Evolutionary conservation across 2,888 invertebrate species (phyloP), one percentile per base, ranked within the genome.

Genomic region (Drosophila diplacantha): DNA sequence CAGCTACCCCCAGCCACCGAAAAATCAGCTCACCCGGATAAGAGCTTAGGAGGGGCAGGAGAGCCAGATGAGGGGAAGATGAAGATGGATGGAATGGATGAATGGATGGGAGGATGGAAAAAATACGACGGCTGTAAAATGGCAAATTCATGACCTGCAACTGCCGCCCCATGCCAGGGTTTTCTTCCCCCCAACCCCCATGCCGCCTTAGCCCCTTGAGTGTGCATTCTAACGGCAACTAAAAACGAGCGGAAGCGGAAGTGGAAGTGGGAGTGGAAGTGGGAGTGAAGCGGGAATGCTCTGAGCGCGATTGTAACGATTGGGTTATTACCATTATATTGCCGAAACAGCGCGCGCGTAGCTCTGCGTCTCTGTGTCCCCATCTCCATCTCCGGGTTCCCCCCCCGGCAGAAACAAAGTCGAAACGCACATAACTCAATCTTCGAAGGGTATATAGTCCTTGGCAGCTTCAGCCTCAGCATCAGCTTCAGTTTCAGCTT

Each of bases 81-180:
- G 44, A 32, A 38, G 34, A 44, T 22, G 41, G 46, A 35, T 16
- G 53, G 43, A 43, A 20, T 24, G 44, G 46, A 50, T 56, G 47
- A 47, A 43, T 61, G 55, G 65, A 57, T 63, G 55, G 67, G 57
- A 67, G 69, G 60, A 31, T 46, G 44, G 44, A 74, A 84, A 83
- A 84, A 85, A 87, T 87, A 86, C 85, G 86, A 87, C 69, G 88
- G 87, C 86, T 87, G 85, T 87, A 87, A 87, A 87, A 87, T 86
- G 88, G 85, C 82, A 84, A 87, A 87, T 87, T 87, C 88, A 87
- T 87, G 88, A 85, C 86, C 80, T 82, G 86, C 87, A 81, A 84
- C 83, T 79, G 82, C 75, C 72, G 60, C 52, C 57, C 44, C 5
- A 32, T 2, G 7, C 34, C 11, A n/a, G 29, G 29, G 29, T 8